Percentiles rank a stretch among this genome's conserved stretches.
These are phyloP conservation scores for Anarhynchus alexandrinus DNA, from an alignment of 2,113 vertebrate species.

Conservation along the genomic window DNA sequence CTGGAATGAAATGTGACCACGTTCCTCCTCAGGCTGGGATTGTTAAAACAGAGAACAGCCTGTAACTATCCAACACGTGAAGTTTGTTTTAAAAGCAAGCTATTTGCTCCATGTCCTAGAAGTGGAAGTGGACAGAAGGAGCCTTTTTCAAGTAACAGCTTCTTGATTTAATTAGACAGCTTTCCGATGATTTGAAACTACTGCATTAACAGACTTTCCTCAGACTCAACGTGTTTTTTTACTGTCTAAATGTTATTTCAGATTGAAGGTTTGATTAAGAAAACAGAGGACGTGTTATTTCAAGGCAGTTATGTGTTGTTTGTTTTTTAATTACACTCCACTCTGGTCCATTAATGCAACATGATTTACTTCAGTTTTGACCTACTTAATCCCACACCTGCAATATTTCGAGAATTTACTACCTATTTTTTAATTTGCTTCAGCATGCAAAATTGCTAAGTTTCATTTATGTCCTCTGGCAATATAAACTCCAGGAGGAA, in stretches of 20 bases:
- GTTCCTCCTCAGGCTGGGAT: background rate
- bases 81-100: constrained; percentile 27
- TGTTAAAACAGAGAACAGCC: constrained; percentile 37
- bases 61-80: background rate
- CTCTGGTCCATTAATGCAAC: background rate
- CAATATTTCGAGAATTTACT: constrained; percentile 46
- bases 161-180: constrained; percentile 37
- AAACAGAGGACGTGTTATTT: constrained; percentile 62
- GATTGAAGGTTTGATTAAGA: constrained; percentile 58
- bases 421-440: constrained; percentile 53
- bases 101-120: background rate
- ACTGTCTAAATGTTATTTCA: constrained; percentile 53
- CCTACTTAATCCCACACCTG: constrained; percentile 54
- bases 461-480: constrained; percentile 55
- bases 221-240: constrained; percentile 8
- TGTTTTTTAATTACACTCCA: constrained; percentile 52
- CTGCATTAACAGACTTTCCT: background rate
- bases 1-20: background rate
- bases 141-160: constrained; percentile 19
- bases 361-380: constrained; percentile 38
- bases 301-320: constrained; percentile 27
- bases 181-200: constrained; percentile 17
- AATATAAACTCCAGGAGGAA: constrained; percentile 55
- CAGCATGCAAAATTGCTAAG: constrained; percentile 24
- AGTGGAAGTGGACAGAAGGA: constrained; percentile 8